A percentile compares a stretch with the other conserved stretches of the same genome.
Conservation (phyloP, 2,113 vertebrate species). For the Polyodon spathula region DNA sequence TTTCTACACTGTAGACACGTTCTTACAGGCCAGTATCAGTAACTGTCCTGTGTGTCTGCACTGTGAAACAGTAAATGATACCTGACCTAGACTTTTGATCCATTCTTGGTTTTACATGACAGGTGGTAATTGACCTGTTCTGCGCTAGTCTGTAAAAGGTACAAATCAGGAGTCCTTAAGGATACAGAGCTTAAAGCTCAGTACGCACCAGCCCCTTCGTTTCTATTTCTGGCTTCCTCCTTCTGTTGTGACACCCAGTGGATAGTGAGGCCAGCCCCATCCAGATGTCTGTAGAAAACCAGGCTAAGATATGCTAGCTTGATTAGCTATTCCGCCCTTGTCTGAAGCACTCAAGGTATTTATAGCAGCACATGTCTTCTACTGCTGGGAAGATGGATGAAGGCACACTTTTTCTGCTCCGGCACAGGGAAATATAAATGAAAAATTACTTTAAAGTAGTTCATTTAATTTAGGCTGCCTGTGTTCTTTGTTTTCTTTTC, state of each 20-base stretch:
- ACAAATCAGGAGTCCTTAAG: neutral
- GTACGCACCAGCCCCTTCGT: neutral
- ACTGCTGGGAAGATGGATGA: slow-evolving; percentile 32
- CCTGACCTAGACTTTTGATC: neutral
- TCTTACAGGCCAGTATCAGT: too few relatives aligned
- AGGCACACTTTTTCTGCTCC: slow-evolving; percentile 13
- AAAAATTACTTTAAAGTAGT: slow-evolving; percentile 7
- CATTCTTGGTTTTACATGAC: neutral
- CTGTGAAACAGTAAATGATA: neutral
- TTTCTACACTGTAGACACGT: too few relatives aligned
- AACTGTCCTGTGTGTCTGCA: too few relatives aligned
- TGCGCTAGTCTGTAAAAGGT: neutral
- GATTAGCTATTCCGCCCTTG: slow-evolving; percentile 20
- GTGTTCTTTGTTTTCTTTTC: neutral
- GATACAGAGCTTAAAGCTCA: neutral
- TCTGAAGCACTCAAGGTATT: slow-evolving; percentile 22
- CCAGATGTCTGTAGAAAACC: slow-evolving; percentile 22
- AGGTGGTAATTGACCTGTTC: neutral
- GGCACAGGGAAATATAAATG: slow-evolving; percentile 10
- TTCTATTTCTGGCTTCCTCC: slow-evolving; percentile 13
- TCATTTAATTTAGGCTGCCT: neutral
- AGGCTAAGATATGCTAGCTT: slow-evolving; percentile 14
- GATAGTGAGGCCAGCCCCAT: slow-evolving; percentile 1
- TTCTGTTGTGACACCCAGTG: slow-evolving; percentile 7
- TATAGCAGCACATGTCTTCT: slow-evolving; percentile 27